Evolutionary conservation across 2,113 vertebrate species (phyloP), one percentile per base, ranked within the genome.

Genomic region (Myiagra hebetior): DNA sequence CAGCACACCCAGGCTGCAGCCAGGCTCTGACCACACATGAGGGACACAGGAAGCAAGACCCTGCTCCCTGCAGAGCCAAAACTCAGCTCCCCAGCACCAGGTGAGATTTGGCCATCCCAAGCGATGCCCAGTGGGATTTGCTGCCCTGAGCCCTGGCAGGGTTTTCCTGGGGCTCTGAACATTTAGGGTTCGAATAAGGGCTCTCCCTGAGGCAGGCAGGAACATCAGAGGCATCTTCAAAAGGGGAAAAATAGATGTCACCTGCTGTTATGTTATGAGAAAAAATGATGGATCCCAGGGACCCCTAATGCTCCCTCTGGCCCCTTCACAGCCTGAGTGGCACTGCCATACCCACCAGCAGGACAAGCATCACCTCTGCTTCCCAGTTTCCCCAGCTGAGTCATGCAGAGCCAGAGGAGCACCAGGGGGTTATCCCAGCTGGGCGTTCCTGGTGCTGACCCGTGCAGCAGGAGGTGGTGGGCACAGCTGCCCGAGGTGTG

Each of bases 71-170:
- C 46, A 24, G 62, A 88, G 46, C 22, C 53, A 4, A 3, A 9
- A 12, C 17, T 13, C 47, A 77, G 47, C 46, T 31, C 63, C 47
- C 20, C 26, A 24, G 55, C 6, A 4, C 21, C 27, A 4, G 16
- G 33, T 4, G 31, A 24, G 50, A 6, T 15, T 8, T 74, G 33
- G 11, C 23, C 24, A 33, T 9, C 4, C 24, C 0, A 0, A 50
- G 65, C 0, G 0, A 27, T 11, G 33, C 31, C n/a, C 49, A 10
- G 37, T 0, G 1, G 27, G 30, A 16, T 57, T 55, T 20, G 52
- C 52, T 53, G 52, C 52, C 52, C 52, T 2, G 7, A 31, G 30
- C 30, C 53, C 53, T 55, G 53, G 53, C 53, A 20, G 30, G 53
- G 52, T 9, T 55, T 80, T 76, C 57, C 30, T 57, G 13, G 11